Evolutionary conservation across 2,888 invertebrate genomes (phyloP), one percentile per base, ranked within the genome.

Genomic region (Drosophila mettleri): DNA sequence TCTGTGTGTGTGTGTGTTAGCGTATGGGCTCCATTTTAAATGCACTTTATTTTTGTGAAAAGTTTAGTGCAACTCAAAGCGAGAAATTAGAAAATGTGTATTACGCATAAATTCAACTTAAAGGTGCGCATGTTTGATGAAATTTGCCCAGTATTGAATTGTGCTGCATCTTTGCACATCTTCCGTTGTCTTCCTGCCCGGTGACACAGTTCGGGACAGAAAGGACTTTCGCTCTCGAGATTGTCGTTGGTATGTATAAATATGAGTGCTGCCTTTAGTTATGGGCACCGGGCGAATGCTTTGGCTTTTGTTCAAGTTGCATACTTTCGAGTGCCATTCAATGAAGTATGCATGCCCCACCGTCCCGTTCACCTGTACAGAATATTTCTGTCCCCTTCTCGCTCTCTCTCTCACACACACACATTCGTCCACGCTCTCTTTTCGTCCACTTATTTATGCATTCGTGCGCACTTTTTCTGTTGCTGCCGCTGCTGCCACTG

Each of bases 301-400:
- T 55, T 70, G 46, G 51, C 61, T 59, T 66, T 29, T 67, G 55
- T 49, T 69, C 49, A 58, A 60, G 71, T 53, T 61, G 80, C 83
- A 86, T 83, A 74, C 69, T 86, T 87, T 77, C 60, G 84, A 88
- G 83, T 77, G 70, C 84, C 86, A 84, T 88, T 84, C 83, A 86
- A 88, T 88, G 88, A 83, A 86, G 83, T 86, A 69, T 73, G 80
- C 75, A 70, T 39, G 63, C 54, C 59, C 48, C 52, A 24, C 48
- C 64, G 36, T 39, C 29, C 45, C 55, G 39, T 38, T 43, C 59
- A 64, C 51, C 79, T 61, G 69, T 14, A 6, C 54, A 8, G 22
- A 46, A 33, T 45, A 12, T 20, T 33, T 38, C 10, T 27, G 46
- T 3, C 18, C 2, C 39, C 22, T 43, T 22, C 14, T 29, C 41